phyloP scores from a whole-genome alignment of 2,113 vertebrate species.

The Rhinopomastus cyanomelas region DNA sequence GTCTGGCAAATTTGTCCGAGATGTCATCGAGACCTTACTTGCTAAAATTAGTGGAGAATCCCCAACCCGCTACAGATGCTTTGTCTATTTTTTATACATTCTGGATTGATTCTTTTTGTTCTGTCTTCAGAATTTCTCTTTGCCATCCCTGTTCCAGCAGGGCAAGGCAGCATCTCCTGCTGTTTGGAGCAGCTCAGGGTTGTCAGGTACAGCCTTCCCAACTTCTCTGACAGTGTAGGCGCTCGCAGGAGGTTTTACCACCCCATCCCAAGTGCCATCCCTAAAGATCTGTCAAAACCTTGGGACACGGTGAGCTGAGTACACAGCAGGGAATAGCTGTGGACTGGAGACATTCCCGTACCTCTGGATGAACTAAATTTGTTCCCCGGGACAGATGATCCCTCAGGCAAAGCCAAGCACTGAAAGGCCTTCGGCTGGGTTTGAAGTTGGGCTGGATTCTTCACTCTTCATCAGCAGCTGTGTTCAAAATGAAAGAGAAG shows the following conservation, averaged over 20 bases:
- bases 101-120: background rate
- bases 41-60: no score
- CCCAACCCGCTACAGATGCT: no score
- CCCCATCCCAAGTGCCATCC: background rate
- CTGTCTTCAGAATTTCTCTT: background rate
- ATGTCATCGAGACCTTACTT: no score
- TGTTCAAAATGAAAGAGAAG: background rate
- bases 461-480: background rate
- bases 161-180: background rate
- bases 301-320: background rate
- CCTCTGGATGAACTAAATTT: rapidly evolving
- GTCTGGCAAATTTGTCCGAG: no score
- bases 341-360: background rate
- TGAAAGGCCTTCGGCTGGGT: background rate
- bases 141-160: background rate
- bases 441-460: background rate
- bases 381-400: background rate
- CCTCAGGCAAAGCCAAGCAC: background rate
- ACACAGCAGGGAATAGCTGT: background rate
- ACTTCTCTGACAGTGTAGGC: background rate
- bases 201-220: background rate
- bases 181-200: background rate
- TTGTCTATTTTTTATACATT: background rate
- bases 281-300: background rate
- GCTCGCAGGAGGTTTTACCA: background rate